Base-by-base conservation (phyloP, 2,888 invertebrate genomes). In the Pantelozetes paolii region DNA sequence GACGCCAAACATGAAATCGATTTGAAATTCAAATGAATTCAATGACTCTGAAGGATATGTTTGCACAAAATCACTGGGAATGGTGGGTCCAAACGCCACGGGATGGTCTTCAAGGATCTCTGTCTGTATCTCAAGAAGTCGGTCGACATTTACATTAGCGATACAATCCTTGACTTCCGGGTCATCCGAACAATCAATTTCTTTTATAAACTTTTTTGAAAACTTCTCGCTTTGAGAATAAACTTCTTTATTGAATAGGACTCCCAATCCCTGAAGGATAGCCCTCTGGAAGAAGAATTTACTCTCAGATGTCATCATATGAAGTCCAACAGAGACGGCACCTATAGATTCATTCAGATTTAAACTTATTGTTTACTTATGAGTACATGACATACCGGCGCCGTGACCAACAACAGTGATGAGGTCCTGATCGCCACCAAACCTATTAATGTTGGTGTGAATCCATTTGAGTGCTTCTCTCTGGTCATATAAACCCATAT, bases 401-500 rank as follows among this genome's bases (percentile, higher is more conserved):
- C 59, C 57, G 20, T 72, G 57, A 2, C 72, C 72, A 40, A 59
- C 32, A 32, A 72, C 54, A 20, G 72, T 72, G n/a, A 72, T 72
- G 2, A 36, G 28, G 42, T 72, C 59, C n/a, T 50, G 59, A 72
- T 72, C 72, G 26, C 72, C 72, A 26, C 62, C 62, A 18, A 72
- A 72, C 36, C 36, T 42, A 11, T 59, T 28, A 9, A 59, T 40
- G 40, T 72, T 72, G 9, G 57, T 36, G 20, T 72, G 72, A 30
- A 72, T 59, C 72, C 72, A 72, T 59, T 72, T 59, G 23, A 72
- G 28, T 1, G 72, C 72, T n/a, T 72, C 28, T 54, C 57, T 59
- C 36, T 59, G 59, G 26, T 72, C 72, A 59, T 72, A 59, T 32
- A 72, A 36, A 54, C 57, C 72, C 72, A 72, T 72, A 72, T 72